A percentile compares a stretch with the other conserved stretches of the same genome.
These are phyloP conservation scores for Melinaea marsaeus DNA, from an alignment of 2,888 invertebrate species.

Conservation along the genomic window DNA sequence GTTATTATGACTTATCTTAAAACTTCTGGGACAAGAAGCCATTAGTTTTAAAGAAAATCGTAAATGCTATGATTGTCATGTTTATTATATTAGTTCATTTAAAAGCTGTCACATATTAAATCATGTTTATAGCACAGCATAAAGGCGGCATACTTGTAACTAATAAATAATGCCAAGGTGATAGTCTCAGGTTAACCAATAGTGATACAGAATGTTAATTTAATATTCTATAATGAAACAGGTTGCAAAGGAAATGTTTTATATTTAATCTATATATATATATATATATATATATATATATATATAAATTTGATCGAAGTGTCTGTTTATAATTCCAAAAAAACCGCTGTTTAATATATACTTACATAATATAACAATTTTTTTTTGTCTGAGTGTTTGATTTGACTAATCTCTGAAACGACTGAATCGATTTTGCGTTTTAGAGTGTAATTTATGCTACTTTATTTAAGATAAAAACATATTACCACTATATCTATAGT, in stretches of 20 bases:
- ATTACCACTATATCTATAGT: too few species aligned
- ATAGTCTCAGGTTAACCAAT: conserved; percentile 26
- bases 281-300: too few species aligned
- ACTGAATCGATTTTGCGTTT: too few species aligned
- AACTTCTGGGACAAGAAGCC: not conserved
- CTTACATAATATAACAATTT: too few species aligned
- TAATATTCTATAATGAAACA: conserved; percentile 23
- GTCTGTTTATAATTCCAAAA: too few species aligned
- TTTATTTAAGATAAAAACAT: too few species aligned
- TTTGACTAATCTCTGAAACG: too few species aligned
- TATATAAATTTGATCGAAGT: too few species aligned
- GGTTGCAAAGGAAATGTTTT: conserved; percentile 22
- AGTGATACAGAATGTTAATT: conserved; percentile 28
- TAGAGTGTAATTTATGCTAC: too few species aligned
- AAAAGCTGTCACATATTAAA: conserved; percentile 30
- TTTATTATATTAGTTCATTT: conserved; percentile 34
- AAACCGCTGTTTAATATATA: too few species aligned
- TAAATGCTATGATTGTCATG: conserved; percentile 25
- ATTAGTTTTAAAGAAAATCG: conserved; percentile 20
- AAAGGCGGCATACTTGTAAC: conserved; percentile 23
- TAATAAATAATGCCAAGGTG: conserved; percentile 29
- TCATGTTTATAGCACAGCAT: conserved; percentile 32
- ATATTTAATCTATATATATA: conserved; percentile 8
- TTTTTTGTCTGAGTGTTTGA: too few species aligned
- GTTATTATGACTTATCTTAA: not conserved